Conservation (phyloP, 2,888 invertebrate species). For the Brenthis ino region DNA sequence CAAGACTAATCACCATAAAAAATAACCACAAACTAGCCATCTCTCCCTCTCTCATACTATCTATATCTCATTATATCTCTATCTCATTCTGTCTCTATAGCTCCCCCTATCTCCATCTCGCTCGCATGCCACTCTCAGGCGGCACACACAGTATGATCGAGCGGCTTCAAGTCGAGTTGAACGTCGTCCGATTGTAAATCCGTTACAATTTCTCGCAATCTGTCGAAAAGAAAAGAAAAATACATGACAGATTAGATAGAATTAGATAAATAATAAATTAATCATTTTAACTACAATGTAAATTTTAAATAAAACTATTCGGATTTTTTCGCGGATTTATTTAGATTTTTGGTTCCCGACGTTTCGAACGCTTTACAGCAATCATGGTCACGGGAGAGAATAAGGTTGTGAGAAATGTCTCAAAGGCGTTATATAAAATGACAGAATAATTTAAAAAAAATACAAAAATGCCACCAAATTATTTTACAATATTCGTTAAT, state of each 20-base stretch:
- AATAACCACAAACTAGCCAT: background rate
- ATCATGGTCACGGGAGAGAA: no score
- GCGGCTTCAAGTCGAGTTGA: slow-evolving; percentile 60
- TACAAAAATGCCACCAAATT: no score
- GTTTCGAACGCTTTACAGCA: no score
- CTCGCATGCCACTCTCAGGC: slow-evolving; percentile 47
- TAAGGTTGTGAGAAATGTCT: no score
- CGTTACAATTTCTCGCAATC: slow-evolving; percentile 67
- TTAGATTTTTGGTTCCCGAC: no score
- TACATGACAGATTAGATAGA: background rate
- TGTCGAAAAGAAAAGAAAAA: slow-evolving; percentile 38
- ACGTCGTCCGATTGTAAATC: slow-evolving; percentile 71
- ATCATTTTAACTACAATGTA: no score
- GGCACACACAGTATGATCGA: slow-evolving; percentile 64
- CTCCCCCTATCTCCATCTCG: slow-evolving; percentile 1
- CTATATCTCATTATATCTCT: slow-evolving; percentile 3
- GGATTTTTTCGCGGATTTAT: no score
- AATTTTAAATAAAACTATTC: no score
- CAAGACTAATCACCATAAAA: no score
- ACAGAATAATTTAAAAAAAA: no score
- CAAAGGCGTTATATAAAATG: no score
- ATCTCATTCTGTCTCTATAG: background rate
- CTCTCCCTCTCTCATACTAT: background rate
- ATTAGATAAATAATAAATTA: background rate
- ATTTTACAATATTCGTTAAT: no score